These are phyloP conservation scores for Monopis laevigella DNA, from an alignment of 2,888 invertebrate genomes.

Conservation along the genomic window DNA sequence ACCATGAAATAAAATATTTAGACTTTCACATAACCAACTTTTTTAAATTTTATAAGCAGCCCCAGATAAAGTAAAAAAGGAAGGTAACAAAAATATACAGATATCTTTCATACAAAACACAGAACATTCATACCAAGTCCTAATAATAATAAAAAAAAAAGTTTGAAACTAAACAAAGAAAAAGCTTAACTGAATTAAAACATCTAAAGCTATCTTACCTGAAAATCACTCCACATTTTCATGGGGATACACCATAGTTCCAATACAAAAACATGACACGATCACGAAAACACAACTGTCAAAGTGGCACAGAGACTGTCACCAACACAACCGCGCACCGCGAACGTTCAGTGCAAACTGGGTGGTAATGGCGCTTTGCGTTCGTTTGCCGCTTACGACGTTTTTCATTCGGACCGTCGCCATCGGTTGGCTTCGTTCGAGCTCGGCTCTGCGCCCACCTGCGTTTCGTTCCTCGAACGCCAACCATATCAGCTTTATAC, in stretches of 20 bases:
- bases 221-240: constrained; percentile 68
- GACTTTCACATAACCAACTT: too few relatives aligned
- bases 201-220: constrained; percentile 57
- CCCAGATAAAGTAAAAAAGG: too few relatives aligned
- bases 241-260: constrained; percentile 67
- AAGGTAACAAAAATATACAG: too few relatives aligned
- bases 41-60: too few relatives aligned
- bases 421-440: constrained; percentile 18
- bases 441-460: constrained; percentile 50
- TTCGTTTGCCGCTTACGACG: constrained; percentile 25
- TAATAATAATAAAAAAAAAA: not conserved
- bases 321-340: constrained; percentile 41
- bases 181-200: too few relatives aligned
- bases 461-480: constrained; percentile 47
- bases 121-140: too few relatives aligned
- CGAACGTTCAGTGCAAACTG: constrained; percentile 61
- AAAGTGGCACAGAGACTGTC: constrained; percentile 54
- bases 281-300: constrained; percentile 64
- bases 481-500: constrained; percentile 3
- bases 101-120: too few relatives aligned
- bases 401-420: constrained; percentile 12
- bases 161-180: not conserved
- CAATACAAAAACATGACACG: constrained; percentile 65
- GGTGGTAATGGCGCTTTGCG: constrained; percentile 28
- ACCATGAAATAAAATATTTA: too few relatives aligned